These are phyloP conservation scores for Diplazon laetatorius DNA, from an alignment of 2,888 invertebrate genomes.

Conservation along the genomic window DNA sequence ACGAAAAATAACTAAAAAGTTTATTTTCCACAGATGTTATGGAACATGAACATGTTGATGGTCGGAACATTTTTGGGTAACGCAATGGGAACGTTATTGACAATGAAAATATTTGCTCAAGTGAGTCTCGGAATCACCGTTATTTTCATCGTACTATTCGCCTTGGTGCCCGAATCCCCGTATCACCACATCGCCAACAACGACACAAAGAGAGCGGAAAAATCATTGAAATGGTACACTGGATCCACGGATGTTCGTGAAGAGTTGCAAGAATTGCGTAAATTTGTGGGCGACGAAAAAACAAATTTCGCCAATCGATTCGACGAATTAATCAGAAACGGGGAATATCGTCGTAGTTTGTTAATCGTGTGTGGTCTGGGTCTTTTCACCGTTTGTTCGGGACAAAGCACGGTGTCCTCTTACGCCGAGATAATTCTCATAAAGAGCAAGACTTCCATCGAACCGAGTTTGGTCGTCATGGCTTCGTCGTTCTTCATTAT, in stretches of 20 bases:
- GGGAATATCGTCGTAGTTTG: no score
- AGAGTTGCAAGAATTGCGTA: constrained; percentile 70
- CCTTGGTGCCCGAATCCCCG: constrained; percentile 78
- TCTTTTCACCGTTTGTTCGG: constrained; percentile 83
- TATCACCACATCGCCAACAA: constrained; percentile 74
- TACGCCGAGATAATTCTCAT: constrained; percentile 80
- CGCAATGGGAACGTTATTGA: constrained; percentile 52
- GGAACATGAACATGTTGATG: neutral
- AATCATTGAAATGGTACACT: no score
- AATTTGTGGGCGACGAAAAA: constrained; percentile 68
- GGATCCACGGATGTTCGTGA: no score
- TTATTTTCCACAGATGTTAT: neutral
- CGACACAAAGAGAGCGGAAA: no score
- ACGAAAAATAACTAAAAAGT: neutral
- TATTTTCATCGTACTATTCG: constrained; percentile 74
- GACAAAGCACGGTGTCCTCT: constrained; percentile 80
- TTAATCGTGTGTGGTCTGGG: constrained; percentile 82
- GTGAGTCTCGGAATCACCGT: constrained; percentile 74
- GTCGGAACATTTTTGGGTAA: neutral
- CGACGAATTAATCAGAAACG: constrained; percentile 73
- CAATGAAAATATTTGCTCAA: constrained; percentile 76
- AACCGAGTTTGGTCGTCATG: constrained; percentile 82
- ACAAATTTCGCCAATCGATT: constrained; percentile 74
- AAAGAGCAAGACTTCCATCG: constrained; percentile 77
- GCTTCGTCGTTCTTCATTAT: constrained; percentile 83